Evolutionary conservation across 1,140 invertebrate genomes (phyloP), one percentile per base, ranked within the genome.

Genomic region (Drosophila bocki): DNA sequence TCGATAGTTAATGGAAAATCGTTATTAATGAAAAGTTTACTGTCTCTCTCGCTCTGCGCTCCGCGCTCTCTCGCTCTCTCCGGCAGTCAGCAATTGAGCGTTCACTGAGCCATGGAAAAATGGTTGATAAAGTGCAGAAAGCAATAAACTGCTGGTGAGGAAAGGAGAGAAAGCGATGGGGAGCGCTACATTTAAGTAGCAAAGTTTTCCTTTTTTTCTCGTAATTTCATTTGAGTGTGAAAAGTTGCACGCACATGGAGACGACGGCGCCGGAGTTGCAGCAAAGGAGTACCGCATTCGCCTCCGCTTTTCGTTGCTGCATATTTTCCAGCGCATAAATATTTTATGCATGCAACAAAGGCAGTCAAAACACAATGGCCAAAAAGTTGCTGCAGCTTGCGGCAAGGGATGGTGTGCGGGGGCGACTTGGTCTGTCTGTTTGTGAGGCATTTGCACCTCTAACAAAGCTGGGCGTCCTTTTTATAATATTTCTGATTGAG

Each of bases 1-100:
- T 92, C 91, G 91, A 92, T 92, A 92, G 87, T 92, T 92, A 92
- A 92, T 92, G 91, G 91, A 92, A 92, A 92, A 92, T 92, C 91
- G 91, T 92, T 92, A 92, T 92, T 92, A 92, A 92, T 92, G 91
- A 92, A 92, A 92, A 92, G 51, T 92, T 92, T 84, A 78, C 80
- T 50, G 45, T 17, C 60, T 22, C 9, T 29, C 19, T 19, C 33
- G 47, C 9, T 32, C 15, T 29, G 1, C 26, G 13, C 47, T 22
- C 35, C 56, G 11, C 35, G 13, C 19, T 13, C 57, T 19, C 37
- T 37, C 22, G 19, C 74, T 32, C 22, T n/a, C 74, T 32, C 63
- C 37, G 69, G 22, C 35, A 59, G 60, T 13, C 78, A 56, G 75
- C 85, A 81, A 90, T 90, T 80, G 85, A 90, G 75, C 85, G 75